phyloP scores from a whole-genome alignment of 2,888 invertebrate genomes.

The Autographa gamma region DNA sequence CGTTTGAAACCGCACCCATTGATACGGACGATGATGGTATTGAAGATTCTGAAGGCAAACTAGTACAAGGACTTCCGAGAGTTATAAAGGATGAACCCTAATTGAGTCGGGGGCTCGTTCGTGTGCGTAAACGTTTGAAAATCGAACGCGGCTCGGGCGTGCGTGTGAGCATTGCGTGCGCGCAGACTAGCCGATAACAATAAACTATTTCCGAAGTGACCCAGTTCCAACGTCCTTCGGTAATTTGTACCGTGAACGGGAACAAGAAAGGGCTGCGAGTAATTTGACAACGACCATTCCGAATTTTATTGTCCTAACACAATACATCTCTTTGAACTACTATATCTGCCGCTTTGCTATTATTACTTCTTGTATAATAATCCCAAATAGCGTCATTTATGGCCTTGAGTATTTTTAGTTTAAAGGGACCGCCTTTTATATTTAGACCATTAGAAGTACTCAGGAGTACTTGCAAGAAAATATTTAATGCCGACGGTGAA shows the following conservation, averaged over 20 bases:
- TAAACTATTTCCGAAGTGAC: slow-evolving; percentile 90
- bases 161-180: slow-evolving; percentile 84
- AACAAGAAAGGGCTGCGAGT: slow-evolving; percentile 87
- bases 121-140: slow-evolving; percentile 84
- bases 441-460: slow-evolving; percentile 48
- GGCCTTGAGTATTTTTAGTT: slow-evolving; percentile 70
- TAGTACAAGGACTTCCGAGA: slow-evolving; percentile 75
- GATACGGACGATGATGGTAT: slow-evolving; percentile 62
- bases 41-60: slow-evolving; percentile 80
- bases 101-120: slow-evolving; percentile 71
- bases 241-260: slow-evolving; percentile 87
- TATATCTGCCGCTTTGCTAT: slow-evolving; percentile 71
- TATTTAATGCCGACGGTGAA: slow-evolving; percentile 60
- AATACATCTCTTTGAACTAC: slow-evolving; percentile 70
- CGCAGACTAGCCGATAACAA: slow-evolving; percentile 88
- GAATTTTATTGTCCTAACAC: slow-evolving; percentile 75
- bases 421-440: slow-evolving; percentile 54
- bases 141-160: slow-evolving; percentile 72
- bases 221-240: slow-evolving; percentile 88
- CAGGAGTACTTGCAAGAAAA: slow-evolving; percentile 55
- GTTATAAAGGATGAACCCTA: slow-evolving; percentile 83
- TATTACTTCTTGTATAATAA: slow-evolving; percentile 55
- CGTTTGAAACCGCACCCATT: slow-evolving; percentile 69
- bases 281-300: slow-evolving; percentile 77
- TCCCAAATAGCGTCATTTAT: slow-evolving; percentile 66